Base-by-base conservation (phyloP, 2,888 invertebrate genomes). In the Eristalis tenax region DNA sequence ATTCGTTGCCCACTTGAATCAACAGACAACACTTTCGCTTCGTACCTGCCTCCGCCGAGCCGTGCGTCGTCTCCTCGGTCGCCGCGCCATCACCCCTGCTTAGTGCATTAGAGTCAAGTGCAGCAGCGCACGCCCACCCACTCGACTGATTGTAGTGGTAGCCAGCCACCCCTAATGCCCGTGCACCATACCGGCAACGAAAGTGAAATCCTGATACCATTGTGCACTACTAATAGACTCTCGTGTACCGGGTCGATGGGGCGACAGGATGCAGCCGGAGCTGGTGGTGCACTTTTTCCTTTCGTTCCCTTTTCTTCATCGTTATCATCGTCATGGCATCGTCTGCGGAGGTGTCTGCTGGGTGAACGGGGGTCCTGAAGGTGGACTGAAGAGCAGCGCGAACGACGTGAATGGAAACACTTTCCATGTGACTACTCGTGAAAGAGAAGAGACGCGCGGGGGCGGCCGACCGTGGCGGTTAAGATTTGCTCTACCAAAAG, bases 31-130 rank as follows among this genome's bases (percentile, higher is more conserved):
- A 86, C 86, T 86, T 86, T 86, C 86, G 71, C 82, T 83, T 82
- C 78, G 65, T 86, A 66, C 70, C 74, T 78, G 69, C 76, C 84
- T 79, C 71, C 32, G 32, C 71, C 81, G 76, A 59, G 66, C 68
- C 64, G 28, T 35, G 50, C n/a, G 56, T 43, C 56, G 63, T 57
- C 56, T n/a, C 59, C 76, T 43, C 5, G 66, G 64, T 4, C 65
- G n/a, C 57, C 77, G 13, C 38, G 64, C 35, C 75, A 23, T 73
- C 22, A 23, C 68, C 73, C 74, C 23, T 84, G 86, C 83, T 86
- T 86, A 86, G 83, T 86, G 78, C 86, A 83, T 86, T 86, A 86
- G 86, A 86, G 86, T 86, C 86, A 86, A 86, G 83, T 86, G 86
- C 82, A 86, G 86, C 82, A 86, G 84, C 79, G 28, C 23, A 32